Evolutionary conservation across 2,113 vertebrate species (phyloP), one percentile per base, ranked within the genome.

Genomic region (Brienomyrus longianalis): DNA sequence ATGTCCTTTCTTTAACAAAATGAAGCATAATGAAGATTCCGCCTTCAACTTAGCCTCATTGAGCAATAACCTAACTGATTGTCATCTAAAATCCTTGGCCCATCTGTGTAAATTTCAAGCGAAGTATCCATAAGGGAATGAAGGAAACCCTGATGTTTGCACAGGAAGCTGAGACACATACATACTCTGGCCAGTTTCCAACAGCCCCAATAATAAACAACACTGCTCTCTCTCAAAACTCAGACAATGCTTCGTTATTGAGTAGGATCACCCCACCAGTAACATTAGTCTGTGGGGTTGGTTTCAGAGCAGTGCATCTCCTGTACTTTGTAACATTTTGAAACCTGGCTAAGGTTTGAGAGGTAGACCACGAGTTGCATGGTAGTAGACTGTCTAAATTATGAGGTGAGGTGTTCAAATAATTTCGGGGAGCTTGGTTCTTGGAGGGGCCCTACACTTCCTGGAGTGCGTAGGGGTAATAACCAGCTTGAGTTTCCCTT

Each of bases 401-500:
- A 84, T 84, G 45, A 84, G 45, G 83, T 84, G 43, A 84, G 45
- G 83, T 47, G 45, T 48, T 43, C 31, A 80, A 80, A 80, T 80
- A 43, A 80, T 80, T 43, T 39, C 35, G 7, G 5, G 74, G 74
- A 80, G 31, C 15, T 35, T 43, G 74, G 74, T 43, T 8, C 74
- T 43, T 43, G 2, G 74, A 80, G 13, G 74, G 17, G 74, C 35
- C 74, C 74, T 43, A 8, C 15, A 80, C 74, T 80, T 80, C 74
- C 74, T 80, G 74, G 74, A 43, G 74, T 80, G 74, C 35, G 74
- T 80, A 39, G 74, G 74, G 31, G 39, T 80, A 80, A 80, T 80
- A 43, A 80, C 74, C 74, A 80, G 74, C 35, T 80, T 80, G 74
- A 80, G 74, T 80, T 80, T 80, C 35, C 15, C 74, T 80, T 80